phyloP scores from a whole-genome alignment of 2,797 vertebrate genomes.

The Garrulus glandarius region DNA sequence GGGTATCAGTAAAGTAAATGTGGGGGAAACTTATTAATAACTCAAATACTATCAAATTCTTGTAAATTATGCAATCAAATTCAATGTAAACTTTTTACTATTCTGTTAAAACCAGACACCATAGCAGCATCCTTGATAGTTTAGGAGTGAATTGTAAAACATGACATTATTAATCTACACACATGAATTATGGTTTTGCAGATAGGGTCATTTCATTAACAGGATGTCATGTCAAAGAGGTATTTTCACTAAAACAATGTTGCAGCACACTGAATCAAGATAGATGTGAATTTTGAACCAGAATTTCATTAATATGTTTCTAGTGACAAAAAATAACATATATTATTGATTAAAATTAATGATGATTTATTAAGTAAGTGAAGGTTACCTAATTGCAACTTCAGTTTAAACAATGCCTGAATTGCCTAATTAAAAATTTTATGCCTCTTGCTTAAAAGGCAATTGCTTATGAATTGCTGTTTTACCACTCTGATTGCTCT shows the following conservation, averaged over 20 bases:
- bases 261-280: background rate
- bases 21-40: background rate
- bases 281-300: conserved; percentile 7
- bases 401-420: conserved; percentile 51
- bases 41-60: background rate
- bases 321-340: background rate
- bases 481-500: background rate
- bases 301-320: conserved; percentile 24
- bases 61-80: background rate
- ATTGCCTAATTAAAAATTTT: conserved; percentile 30
- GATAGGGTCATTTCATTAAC: conserved; percentile 1
- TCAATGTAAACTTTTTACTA: background rate
- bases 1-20: background rate
- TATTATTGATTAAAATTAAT: conserved; percentile 54
- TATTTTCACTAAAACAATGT: background rate
- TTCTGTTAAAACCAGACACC: background rate
- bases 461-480: background rate
- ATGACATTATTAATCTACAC: background rate
- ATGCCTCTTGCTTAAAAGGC: conserved; percentile 19
- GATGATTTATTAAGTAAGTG: conserved; percentile 31
- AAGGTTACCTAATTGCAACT: conserved; percentile 28
- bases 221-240: background rate
- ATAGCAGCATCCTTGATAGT: background rate
- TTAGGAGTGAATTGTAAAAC: background rate
- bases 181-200: background rate